Percentiles rank a stretch among this genome's conserved stretches.
Conservation (phyloP, 2,888 invertebrate genomes). For the Chrysotoxum bicinctum region DNA sequence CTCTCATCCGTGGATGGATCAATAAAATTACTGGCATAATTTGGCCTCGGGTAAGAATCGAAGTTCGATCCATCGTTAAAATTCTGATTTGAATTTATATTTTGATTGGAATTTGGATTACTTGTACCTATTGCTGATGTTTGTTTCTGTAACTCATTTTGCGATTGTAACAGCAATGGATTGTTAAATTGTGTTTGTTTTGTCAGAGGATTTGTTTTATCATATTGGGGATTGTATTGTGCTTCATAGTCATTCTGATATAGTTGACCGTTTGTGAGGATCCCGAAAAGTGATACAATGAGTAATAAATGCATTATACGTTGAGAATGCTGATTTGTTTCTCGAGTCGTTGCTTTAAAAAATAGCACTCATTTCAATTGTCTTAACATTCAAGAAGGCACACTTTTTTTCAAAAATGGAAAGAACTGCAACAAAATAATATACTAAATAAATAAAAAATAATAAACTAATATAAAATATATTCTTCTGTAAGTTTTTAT, state of each 20-base stretch:
- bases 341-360: not conserved
- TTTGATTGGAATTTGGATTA: constrained; percentile 18
- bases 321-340: not conserved
- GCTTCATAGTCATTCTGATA: constrained; percentile 77
- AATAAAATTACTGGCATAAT: constrained; percentile 75
- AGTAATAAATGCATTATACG: constrained; percentile 43
- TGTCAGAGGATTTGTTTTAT: constrained; percentile 75
- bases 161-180: constrained; percentile 74
- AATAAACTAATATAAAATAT: not conserved
- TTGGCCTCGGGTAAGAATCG: constrained; percentile 53
- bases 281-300: constrained; percentile 3
- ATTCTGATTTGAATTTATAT: constrained; percentile 18
- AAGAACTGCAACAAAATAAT: not conserved
- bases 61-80: constrained; percentile 54
- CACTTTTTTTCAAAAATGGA: not conserved
- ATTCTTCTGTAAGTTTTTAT: too few relatives aligned
- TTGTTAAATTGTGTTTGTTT: constrained; percentile 77
- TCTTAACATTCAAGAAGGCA: not conserved
- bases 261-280: constrained; percentile 35
- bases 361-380: not conserved
- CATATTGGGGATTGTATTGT: constrained; percentile 78
- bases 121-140: constrained; percentile 44
- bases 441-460: not conserved
- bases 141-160: constrained; percentile 75
- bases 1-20: constrained; percentile 79